Percentiles rank a stretch among this genome's conserved stretches.
These are phyloP conservation scores for Pygocentrus nattereri DNA, from an alignment of 2,797 vertebrate genomes.

Conservation along the genomic window DNA sequence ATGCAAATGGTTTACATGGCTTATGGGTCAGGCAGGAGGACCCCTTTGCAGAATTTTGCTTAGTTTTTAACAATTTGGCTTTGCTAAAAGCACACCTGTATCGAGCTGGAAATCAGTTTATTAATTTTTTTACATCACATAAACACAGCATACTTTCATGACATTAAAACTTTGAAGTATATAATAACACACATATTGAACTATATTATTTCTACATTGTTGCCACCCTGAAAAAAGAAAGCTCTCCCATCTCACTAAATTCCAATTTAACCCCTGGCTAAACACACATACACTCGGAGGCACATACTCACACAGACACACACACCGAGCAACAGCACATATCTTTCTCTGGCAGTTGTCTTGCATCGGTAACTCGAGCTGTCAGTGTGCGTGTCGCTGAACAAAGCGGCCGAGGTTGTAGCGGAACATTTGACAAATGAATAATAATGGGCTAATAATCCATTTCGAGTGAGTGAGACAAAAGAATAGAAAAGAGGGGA, in stretches of 20 bases:
- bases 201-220: not conserved
- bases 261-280: conserved; percentile 8
- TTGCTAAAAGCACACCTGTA: too few species aligned
- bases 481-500: conserved; percentile 22
- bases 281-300: conserved; percentile 6
- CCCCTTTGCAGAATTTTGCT: too few species aligned
- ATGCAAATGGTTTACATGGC: too few species aligned
- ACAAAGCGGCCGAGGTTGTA: conserved; percentile 19
- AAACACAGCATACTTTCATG: too few species aligned
- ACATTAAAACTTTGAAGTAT: too few species aligned
- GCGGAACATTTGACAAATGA: conserved; percentile 44
- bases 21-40: too few species aligned
- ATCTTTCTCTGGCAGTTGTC: conserved; percentile 28
- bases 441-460: conserved; percentile 43
- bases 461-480: conserved; percentile 42
- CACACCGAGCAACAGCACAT: not conserved
- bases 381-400: conserved; percentile 4
- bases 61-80: too few species aligned
- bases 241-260: not conserved
- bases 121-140: too few species aligned
- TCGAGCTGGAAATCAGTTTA: too few species aligned
- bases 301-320: conserved; percentile 38
- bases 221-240: not conserved
- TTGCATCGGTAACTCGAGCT: conserved; percentile 37
- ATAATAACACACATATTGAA: too few species aligned